A percentile compares a stretch with the other conserved stretches of the same genome.
These are phyloP conservation scores for Tetrax tetrax DNA, from an alignment of 2,113 vertebrate species.

Conservation along the genomic window DNA sequence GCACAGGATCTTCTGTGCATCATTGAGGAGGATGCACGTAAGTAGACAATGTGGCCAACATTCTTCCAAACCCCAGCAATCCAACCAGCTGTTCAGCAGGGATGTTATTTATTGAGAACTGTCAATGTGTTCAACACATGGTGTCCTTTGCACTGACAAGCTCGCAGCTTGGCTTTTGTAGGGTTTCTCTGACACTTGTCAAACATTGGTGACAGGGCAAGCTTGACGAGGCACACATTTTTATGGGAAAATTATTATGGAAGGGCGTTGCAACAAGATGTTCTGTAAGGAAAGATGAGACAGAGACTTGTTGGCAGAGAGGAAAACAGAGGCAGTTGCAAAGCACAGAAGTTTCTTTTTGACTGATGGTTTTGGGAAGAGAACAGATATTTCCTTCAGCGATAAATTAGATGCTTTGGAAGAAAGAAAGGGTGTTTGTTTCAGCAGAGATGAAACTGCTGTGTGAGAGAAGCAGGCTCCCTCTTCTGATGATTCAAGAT, in stretches of 20 bases:
- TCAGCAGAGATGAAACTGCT: constrained; percentile 8
- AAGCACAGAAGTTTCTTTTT: constrained; percentile 41
- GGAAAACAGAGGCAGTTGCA: constrained; percentile 6
- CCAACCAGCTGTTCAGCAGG: constrained; percentile 40
- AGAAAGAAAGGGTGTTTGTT: constrained; percentile 48
- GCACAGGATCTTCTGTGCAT: not conserved
- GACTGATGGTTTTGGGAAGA: constrained; percentile 30
- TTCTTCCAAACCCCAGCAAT: constrained; percentile 49
- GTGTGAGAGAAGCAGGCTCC: not conserved
- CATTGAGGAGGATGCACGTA: constrained; percentile 34
- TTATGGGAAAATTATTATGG: not conserved
- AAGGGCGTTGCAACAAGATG: not conserved
- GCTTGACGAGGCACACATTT: not conserved
- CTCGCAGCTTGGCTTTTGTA: not conserved
- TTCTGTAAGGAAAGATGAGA: not conserved
- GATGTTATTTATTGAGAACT: constrained; percentile 44
- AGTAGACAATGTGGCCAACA: constrained; percentile 40
- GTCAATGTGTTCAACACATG: constrained; percentile 63
- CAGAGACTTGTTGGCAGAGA: not conserved
- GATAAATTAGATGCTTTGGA: constrained; percentile 33
- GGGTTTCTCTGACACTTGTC: constrained; percentile 39
- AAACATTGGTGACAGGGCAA: not conserved
- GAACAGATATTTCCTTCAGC: constrained; percentile 27
- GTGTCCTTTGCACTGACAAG: not conserved
- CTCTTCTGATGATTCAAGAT: not conserved